These are phyloP conservation scores for Pyrochroa serraticornis DNA, from an alignment of 2,888 invertebrate genomes.

Conservation along the genomic window DNA sequence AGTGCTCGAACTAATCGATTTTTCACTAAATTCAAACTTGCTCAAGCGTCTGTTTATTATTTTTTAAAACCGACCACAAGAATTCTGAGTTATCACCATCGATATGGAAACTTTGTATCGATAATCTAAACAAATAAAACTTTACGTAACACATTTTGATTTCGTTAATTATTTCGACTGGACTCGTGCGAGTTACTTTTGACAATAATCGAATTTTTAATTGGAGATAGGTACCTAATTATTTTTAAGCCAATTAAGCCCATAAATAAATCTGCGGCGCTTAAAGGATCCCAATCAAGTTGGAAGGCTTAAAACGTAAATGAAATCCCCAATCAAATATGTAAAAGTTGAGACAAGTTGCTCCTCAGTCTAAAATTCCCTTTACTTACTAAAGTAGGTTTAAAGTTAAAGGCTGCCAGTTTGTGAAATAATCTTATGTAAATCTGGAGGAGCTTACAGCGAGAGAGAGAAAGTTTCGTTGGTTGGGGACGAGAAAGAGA, in stretches of 20 bases:
- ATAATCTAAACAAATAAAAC: no score
- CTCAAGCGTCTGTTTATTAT: no score
- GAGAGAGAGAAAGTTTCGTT: slow-evolving; percentile 32
- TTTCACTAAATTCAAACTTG: no score
- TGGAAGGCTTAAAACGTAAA: slow-evolving; percentile 23
- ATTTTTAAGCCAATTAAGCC: no score
- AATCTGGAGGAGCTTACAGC: slow-evolving; percentile 52
- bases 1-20: no score
- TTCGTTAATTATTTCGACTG: no score
- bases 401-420: slow-evolving; percentile 56
- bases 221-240: no score
- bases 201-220: slow-evolving; percentile 1
- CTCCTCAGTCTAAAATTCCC: slow-evolving; percentile 43
- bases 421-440: slow-evolving; percentile 59
- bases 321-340: slow-evolving; percentile 35
- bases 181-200: not conserved
- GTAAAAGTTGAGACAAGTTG: slow-evolving; percentile 38
- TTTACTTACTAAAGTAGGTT: slow-evolving; percentile 53
- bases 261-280: no score
- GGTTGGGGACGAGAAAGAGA: slow-evolving; percentile 15
- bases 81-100: no score
- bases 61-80: no score
- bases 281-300: slow-evolving; percentile 14
- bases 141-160: no score
- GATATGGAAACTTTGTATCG: no score